Percentiles rank a stretch among this genome's conserved stretches.
Evolutionary conservation across 2,113 vertebrate genomes (phyloP).

Genomic region (Gavia stellata): DNA sequence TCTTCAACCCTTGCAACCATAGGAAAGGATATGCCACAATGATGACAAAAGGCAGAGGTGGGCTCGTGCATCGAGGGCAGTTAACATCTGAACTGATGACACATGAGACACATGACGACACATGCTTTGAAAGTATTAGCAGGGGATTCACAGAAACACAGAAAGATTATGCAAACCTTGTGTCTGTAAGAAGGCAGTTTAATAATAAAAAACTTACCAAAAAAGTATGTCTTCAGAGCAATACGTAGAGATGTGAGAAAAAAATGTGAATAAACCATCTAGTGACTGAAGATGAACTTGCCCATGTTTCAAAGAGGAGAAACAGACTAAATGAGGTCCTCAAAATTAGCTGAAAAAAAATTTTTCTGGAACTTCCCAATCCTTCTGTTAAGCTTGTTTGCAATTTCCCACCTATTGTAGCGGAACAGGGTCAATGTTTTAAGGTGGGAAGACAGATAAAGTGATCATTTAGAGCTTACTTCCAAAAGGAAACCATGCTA

Average conservation of each 20-base stretch:
- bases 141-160: background rate
- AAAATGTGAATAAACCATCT: background rate
- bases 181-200: background rate
- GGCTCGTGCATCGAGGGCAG: background rate
- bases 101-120: background rate
- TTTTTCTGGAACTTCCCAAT: background rate
- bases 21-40: background rate
- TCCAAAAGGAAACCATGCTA: background rate
- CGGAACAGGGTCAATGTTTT: background rate
- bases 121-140: background rate
- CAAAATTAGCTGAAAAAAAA: background rate
- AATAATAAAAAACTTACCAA: background rate
- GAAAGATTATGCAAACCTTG: background rate
- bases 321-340: background rate
- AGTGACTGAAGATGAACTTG: background rate
- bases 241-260: background rate
- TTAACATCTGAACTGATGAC: background rate
- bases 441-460: background rate
- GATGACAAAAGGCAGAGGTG: background rate
- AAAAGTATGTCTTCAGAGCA: background rate
- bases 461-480: background rate
- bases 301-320: background rate
- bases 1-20: background rate
- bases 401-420: background rate
- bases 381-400: background rate